phyloP scores from a whole-genome alignment of 2,888 invertebrate species.

The Mesorhabditis belari region DNA sequence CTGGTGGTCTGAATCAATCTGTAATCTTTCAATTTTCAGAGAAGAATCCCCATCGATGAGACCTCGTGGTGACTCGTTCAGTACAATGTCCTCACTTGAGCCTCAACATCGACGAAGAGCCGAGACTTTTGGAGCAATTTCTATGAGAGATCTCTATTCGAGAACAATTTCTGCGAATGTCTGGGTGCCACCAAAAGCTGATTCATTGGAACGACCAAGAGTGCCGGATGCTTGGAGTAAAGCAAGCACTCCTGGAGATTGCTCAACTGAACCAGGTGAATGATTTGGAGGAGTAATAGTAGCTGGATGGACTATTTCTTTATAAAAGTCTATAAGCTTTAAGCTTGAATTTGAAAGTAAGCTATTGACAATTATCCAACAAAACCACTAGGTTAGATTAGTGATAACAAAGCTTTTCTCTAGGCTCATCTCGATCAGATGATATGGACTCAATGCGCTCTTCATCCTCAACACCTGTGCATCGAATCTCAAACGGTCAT shows the following conservation, averaged over 20 bases:
- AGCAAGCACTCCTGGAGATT: background rate
- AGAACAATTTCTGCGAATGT: constrained; percentile 14
- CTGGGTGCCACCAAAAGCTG: constrained; percentile 16
- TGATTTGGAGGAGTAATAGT: background rate
- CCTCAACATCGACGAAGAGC: background rate
- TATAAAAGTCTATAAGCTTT: too few species aligned
- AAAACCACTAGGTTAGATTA: too few species aligned
- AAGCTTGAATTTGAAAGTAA: too few species aligned
- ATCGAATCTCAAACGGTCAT: background rate
- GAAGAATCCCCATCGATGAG: constrained; percentile 3
- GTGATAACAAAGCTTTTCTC: background rate
- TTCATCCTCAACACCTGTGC: background rate
- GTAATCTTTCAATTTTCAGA: constrained; percentile 1
- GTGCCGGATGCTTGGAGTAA: background rate
- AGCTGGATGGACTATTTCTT: too few species aligned
- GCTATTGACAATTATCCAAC: too few species aligned
- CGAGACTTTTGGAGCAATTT: background rate
- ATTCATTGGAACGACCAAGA: background rate
- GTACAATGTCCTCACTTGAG: background rate
- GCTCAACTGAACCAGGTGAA: constrained; percentile 1
- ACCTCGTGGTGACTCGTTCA: constrained; percentile 1
- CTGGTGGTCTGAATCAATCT: constrained; percentile 2
- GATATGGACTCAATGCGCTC: background rate
- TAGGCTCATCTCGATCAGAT: background rate
- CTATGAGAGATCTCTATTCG: background rate